phyloP scores from a whole-genome alignment of 2,888 invertebrate species.

The Drosophila monieri region DNA sequence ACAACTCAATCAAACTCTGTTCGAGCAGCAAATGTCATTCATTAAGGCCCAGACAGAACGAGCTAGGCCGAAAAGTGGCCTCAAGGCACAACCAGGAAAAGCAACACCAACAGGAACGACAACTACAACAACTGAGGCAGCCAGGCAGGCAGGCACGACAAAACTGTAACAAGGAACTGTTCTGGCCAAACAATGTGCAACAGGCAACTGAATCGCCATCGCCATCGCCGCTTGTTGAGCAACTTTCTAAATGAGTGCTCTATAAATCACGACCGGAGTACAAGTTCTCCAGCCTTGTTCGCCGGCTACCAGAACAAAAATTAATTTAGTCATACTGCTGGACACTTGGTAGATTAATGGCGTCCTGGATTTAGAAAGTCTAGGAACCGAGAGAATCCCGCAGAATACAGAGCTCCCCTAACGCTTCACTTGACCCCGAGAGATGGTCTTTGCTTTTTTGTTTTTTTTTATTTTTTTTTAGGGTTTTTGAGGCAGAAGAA shows the following conservation, averaged over 20 bases:
- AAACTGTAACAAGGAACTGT: constrained; percentile 78
- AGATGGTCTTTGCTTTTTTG: constrained; percentile 1
- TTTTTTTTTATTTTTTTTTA: background rate
- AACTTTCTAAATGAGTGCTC: constrained; percentile 79
- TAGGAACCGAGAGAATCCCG: constrained; percentile 15
- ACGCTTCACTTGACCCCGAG: constrained; percentile 32
- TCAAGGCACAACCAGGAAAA: constrained; percentile 37
- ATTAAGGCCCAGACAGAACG: constrained; percentile 66
- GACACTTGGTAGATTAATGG: constrained; percentile 77
- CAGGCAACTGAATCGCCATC: constrained; percentile 63
- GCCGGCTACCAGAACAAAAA: constrained; percentile 76
- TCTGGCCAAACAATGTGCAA: constrained; percentile 53
- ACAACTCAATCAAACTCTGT: constrained; percentile 72
- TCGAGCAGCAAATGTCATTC: constrained; percentile 68
- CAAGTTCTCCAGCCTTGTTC: constrained; percentile 60
- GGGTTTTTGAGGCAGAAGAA: background rate
- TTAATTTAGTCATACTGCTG: constrained; percentile 76
- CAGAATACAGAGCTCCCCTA: constrained; percentile 3
- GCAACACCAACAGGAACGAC: constrained; percentile 16
- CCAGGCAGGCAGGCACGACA: constrained; percentile 57
- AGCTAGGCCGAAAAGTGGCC: constrained; percentile 53
- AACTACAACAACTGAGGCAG: constrained; percentile 24
- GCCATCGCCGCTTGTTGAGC: constrained; percentile 66
- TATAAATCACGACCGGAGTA: constrained; percentile 77
- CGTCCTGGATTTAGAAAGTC: constrained; percentile 70